These are phyloP conservation scores for Autographa pulchrina DNA, from an alignment of 2,888 invertebrate genomes.

Conservation along the genomic window DNA sequence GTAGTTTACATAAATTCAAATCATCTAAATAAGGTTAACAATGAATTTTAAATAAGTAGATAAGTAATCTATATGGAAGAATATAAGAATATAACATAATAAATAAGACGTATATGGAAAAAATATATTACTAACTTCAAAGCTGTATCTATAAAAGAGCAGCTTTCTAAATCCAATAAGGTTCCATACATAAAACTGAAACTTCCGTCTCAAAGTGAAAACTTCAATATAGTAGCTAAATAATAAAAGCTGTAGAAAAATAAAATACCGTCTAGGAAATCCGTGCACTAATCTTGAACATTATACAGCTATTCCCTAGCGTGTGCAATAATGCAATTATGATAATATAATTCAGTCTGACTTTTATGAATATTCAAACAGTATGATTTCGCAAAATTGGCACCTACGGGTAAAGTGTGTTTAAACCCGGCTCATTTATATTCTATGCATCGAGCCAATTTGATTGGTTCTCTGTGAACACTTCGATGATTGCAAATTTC, in stretches of 20 bases:
- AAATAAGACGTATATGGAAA: neutral
- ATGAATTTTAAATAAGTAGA: no score
- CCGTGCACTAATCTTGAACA: conserved; percentile 21
- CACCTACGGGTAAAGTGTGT: conserved; percentile 63
- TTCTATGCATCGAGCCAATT: conserved; percentile 72
- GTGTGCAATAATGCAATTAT: conserved; percentile 50
- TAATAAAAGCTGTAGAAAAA: neutral
- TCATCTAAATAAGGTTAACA: no score
- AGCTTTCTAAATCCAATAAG: conserved; percentile 4
- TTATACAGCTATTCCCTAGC: conserved; percentile 11
- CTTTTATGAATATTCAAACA: conserved; percentile 71
- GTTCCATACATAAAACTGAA: neutral
- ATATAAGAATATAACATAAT: no score
- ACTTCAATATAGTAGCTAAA: conserved; percentile 3
- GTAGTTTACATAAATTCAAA: no score
- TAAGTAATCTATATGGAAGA: no score
- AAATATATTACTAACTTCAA: neutral
- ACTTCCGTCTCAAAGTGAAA: neutral
- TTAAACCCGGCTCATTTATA: conserved; percentile 70
- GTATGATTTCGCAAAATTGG: conserved; percentile 65
- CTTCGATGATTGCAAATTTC: conserved; percentile 70
- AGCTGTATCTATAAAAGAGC: neutral
- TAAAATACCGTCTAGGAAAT: conserved; percentile 6
- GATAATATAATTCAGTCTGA: conserved; percentile 58
- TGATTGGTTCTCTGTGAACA: conserved; percentile 70